These are phyloP conservation scores for Pseudorhombus dupliciocellatus DNA, from an alignment of 2,113 vertebrate species.

Conservation along the genomic window DNA sequence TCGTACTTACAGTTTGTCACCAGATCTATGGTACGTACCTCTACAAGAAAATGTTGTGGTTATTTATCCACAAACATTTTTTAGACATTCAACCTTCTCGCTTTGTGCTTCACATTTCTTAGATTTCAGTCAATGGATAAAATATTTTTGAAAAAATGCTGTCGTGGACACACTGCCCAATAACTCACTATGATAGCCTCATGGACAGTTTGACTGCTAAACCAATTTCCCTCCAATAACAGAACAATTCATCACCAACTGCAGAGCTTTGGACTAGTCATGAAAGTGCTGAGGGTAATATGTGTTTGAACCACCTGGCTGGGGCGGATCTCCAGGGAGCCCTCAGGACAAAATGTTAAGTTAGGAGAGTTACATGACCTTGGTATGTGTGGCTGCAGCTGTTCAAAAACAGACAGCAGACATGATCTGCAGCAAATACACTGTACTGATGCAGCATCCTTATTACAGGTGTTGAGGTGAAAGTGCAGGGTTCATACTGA, in stretches of 20 bases:
- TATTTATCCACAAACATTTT: no score
- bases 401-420: slow-evolving; percentile 34
- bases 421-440: slow-evolving; percentile 20
- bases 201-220: slow-evolving; percentile 33
- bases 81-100: no score
- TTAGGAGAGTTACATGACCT: slow-evolving; percentile 24
- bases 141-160: slow-evolving; percentile 5
- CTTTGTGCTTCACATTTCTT: not conserved
- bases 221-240: slow-evolving; percentile 34
- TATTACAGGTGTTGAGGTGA: slow-evolving; percentile 10
- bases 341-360: slow-evolving; percentile 32
- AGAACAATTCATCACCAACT: slow-evolving; percentile 4
- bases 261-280: slow-evolving; percentile 8
- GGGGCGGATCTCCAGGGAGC: slow-evolving; percentile 31
- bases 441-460: not conserved
- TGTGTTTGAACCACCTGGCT: slow-evolving; percentile 56
- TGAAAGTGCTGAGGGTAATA: slow-evolving; percentile 13
- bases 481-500: not conserved
- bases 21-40: not conserved
- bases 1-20: not conserved
- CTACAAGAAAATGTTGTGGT: no score
- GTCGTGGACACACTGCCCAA: not conserved
- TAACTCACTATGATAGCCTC: slow-evolving; percentile 22
- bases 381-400: slow-evolving; percentile 39
- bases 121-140: not conserved